Evolutionary conservation across 2,113 vertebrate genomes (phyloP), one percentile per base, ranked within the genome.

Genomic region (Sorex araneus): DNA sequence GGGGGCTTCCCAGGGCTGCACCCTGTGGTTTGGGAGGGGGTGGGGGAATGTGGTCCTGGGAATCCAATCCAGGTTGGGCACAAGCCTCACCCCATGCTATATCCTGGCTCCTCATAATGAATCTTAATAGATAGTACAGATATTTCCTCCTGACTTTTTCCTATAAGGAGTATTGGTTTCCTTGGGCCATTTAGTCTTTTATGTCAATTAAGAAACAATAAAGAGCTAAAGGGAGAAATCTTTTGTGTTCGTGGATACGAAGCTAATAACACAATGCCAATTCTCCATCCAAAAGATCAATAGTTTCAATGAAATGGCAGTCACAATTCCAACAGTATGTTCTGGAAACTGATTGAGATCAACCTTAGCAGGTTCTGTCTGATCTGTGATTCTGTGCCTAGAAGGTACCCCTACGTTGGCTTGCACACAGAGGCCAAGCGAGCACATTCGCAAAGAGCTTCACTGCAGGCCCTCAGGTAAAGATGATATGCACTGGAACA

Each of bases 401-500:
- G 21, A 79, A 43, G 32, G 32, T 43, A 45, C 43, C 54, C 7
- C 80, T 63, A 34, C 30, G 34, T 30, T 45, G 45, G 43, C 47
- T 79, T 80, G 23, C 11, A 45, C 28, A 84, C 25, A 10, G 43
- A 45, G 45, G 34, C 43, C 54, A 54, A 81, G 47, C 57, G 30
- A 67, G 43, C 73, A 23, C 47, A 13, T 10, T 10, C 75, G 87
- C 34, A 82, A 69, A 75, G 45, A 82, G 80, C 87, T 81, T 75
- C 27, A 74, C 40, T 84, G 10, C 25, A 79, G 34, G 43, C 21
- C 32, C 79, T 8, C 32, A 34, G 60, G 67, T 47, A 75, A 79
- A 93, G 19, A 27, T 60, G 85, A 80, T 34, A 86, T 74, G 80
- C 27, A 36, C 74, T 43, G 19, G 34, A 81, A 45, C 70, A 45